These are phyloP conservation scores for Echiichthys vipera DNA, from an alignment of 2,797 vertebrate species.

Conservation along the genomic window DNA sequence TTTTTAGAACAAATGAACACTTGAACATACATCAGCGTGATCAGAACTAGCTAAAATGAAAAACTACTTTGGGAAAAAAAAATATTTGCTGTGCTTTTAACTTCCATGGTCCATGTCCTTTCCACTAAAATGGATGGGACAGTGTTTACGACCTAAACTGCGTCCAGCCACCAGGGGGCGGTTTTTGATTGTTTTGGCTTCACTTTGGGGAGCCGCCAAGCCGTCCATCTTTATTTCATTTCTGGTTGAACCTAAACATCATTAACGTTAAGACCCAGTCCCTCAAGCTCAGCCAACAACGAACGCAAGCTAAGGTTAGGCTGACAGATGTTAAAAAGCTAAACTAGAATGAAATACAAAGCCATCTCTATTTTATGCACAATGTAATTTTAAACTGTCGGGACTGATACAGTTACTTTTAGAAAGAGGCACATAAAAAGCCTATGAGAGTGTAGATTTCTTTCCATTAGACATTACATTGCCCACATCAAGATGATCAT, in stretches of 20 bases:
- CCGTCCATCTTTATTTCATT: too few relatives aligned
- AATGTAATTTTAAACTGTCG: not conserved
- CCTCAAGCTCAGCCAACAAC: not conserved
- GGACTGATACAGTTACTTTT: not conserved
- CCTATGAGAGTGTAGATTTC: not conserved
- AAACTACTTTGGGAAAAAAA: too few relatives aligned
- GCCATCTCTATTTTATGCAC: not conserved
- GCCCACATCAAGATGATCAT: not conserved
- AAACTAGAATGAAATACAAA: not conserved
- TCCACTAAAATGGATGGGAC: too few relatives aligned
- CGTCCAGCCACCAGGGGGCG: too few relatives aligned
- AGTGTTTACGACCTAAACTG: too few relatives aligned
- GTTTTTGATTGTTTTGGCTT: too few relatives aligned
- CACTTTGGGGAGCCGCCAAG: too few relatives aligned
- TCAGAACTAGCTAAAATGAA: too few relatives aligned
- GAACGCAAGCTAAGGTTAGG: not conserved
- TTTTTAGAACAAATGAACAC: too few relatives aligned
- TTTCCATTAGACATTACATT: not conserved
- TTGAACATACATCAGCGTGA: too few relatives aligned
- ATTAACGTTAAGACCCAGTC: not conserved
- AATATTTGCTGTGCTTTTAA: too few relatives aligned
- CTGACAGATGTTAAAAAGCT: not conserved
- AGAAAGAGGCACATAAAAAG: not conserved
- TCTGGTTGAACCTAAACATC: not conserved
- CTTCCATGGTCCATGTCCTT: too few relatives aligned